Base-by-base conservation (phyloP, 2,113 vertebrate genomes). In the Thinocorus orbignyianus region DNA sequence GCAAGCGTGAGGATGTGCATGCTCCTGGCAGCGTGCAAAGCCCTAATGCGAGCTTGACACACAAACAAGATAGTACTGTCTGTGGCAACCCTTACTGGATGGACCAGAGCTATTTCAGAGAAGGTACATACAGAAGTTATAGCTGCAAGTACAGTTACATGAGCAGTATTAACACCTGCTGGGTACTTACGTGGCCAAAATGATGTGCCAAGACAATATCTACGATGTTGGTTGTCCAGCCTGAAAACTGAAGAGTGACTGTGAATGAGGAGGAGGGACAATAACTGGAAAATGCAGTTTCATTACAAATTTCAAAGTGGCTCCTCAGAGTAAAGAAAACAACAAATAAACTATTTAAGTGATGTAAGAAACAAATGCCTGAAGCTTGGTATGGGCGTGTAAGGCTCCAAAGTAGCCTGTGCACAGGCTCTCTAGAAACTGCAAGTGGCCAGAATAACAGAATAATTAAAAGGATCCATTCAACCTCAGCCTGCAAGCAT, bases 131-230 rank as follows among this genome's bases (percentile, higher is more conserved):
- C 8, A 72, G 46, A 74, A 91, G 19, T 54, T 80, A 48, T 2
- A 85, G 66, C 7, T 44, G 31, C 68, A 23, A 2, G 11, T 52
- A 58, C 18, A 48, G 33, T 7, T 77, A 52, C 44, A 73, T 1
- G 1, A 68, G 54, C 62, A 83, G 55, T 23, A 51, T 19, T 37
- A 76, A 26, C 35, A 80, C 13, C 17, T 88, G 69, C 44, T 68
- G 60, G 51, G 64, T 93, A 98, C 99, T 99, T 98, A 99, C 99
- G 23, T 98, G 97, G 79, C 99, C 99, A 97, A 99, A 99, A 96
- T 99, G 99, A 94, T 99, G 99, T 12, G 97, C 98, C 98, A 99
- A 98, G 95, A 99, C 99, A 87, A 98, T 98, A 94, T 99, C 99
- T 72, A 99, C 98, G 88, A 99, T 95, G 96, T 98, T 99, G 88